phyloP scores from a whole-genome alignment of 2,113 vertebrate species.

The Echinops telfairi region DNA sequence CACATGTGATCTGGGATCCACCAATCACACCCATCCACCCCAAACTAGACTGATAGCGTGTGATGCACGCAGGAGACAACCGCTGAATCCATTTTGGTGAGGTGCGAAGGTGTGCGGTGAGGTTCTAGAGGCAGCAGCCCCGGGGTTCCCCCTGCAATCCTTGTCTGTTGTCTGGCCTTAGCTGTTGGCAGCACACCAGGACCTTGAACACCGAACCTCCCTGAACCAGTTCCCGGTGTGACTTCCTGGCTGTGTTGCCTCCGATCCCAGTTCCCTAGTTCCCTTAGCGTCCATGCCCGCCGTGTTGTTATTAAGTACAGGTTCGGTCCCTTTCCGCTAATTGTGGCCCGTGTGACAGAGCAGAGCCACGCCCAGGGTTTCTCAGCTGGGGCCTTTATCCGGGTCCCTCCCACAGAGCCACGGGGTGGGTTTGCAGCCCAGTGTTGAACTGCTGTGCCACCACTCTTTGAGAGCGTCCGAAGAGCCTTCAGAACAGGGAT shows the following conservation, averaged over 20 bases:
- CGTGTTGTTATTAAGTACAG: not conserved
- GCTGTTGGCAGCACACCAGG: not conserved
- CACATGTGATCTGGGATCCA: not conserved
- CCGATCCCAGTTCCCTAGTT: not conserved
- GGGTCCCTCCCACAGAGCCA: not conserved
- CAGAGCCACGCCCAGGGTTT: not conserved
- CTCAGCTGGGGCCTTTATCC: not conserved
- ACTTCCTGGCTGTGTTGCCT: slow-evolving; percentile 18
- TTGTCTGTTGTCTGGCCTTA: not conserved
- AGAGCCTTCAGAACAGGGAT: not conserved
- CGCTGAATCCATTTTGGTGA: not conserved
- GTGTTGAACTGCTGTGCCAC: not conserved
- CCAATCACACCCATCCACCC: not conserved
- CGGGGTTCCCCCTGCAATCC: not conserved
- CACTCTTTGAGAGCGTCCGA: not conserved
- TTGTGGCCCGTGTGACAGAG: not conserved
- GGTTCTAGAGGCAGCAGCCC: not conserved
- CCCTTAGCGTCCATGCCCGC: not conserved
- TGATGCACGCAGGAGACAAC: not conserved
- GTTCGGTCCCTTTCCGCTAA: not conserved
- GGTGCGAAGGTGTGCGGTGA: too few species aligned
- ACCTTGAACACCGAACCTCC: not conserved
- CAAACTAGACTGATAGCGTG: not conserved
- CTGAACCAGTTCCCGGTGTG: not conserved
- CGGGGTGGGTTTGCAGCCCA: not conserved